Conservation (phyloP, 2,888 invertebrate genomes). For the Lysandra coridon region DNA sequence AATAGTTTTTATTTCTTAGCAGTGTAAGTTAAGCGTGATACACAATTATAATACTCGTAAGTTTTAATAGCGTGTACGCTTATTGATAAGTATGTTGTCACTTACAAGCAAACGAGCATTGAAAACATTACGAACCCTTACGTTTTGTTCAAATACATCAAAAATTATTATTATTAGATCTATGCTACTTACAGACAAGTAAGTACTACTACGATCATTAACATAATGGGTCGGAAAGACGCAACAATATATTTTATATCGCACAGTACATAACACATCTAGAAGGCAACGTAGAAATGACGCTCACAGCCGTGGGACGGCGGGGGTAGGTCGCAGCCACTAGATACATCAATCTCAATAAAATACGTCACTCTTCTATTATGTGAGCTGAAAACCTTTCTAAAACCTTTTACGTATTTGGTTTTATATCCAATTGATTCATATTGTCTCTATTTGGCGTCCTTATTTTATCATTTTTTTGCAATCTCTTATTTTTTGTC, state of each 20-base stretch:
- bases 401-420: conserved; percentile 26
- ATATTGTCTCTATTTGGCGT: conserved; percentile 15
- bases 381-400: conserved; percentile 18
- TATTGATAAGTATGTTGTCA: not conserved
- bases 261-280: not conserved
- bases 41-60: conserved; percentile 16
- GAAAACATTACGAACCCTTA: too few species aligned
- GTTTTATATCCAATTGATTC: conserved; percentile 21
- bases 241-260: too few species aligned
- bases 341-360: conserved; percentile 26
- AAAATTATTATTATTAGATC: too few species aligned
- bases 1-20: conserved; percentile 34
- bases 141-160: too few species aligned
- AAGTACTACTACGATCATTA: too few species aligned
- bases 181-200: too few species aligned
- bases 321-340: not conserved
- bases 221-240: too few species aligned
- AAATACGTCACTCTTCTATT: conserved; percentile 22
- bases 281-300: not conserved
- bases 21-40: conserved; percentile 15
- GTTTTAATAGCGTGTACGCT: not conserved
- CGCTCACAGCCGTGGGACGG: not conserved
- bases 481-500: not conserved
- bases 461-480: not conserved
- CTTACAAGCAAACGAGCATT: too few species aligned